Conservation (phyloP, 2,797 vertebrate genomes). For the Poecilia velifera region DNA sequence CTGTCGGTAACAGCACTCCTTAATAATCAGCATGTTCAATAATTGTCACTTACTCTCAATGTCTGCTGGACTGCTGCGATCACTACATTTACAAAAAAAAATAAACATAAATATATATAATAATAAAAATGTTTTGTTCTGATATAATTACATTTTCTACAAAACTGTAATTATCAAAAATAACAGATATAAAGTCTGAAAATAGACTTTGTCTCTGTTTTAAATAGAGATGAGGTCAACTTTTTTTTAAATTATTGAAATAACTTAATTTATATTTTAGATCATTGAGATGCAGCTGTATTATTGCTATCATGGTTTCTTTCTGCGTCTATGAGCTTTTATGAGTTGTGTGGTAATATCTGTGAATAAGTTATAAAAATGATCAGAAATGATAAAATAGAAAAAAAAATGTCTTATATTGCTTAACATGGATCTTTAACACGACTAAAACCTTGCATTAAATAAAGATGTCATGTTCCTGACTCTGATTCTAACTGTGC, state of each 20-base stretch:
- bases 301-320: background rate
- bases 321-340: background rate
- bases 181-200: background rate
- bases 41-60: background rate
- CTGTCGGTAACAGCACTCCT: background rate
- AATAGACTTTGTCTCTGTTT: background rate
- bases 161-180: background rate
- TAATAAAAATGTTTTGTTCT: background rate
- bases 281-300: background rate
- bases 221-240: background rate
- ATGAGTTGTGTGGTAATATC: background rate
- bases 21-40: background rate
- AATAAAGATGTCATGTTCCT: slow-evolving; percentile 1
- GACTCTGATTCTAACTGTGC: slow-evolving; percentile 4
- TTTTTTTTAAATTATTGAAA: background rate
- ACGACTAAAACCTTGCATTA: background rate
- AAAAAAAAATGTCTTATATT: background rate
- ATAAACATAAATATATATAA: too few relatives aligned
- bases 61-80: background rate
- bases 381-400: background rate
- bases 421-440: background rate
- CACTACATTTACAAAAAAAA: background rate
- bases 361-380: background rate
- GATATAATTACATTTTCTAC: background rate
- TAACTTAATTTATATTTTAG: background rate